A percentile compares a stretch with the other conserved stretches of the same genome.
Evolutionary conservation across 2,797 vertebrate genomes (phyloP).

Genomic region (Tenualosa thibaudeaui): DNA sequence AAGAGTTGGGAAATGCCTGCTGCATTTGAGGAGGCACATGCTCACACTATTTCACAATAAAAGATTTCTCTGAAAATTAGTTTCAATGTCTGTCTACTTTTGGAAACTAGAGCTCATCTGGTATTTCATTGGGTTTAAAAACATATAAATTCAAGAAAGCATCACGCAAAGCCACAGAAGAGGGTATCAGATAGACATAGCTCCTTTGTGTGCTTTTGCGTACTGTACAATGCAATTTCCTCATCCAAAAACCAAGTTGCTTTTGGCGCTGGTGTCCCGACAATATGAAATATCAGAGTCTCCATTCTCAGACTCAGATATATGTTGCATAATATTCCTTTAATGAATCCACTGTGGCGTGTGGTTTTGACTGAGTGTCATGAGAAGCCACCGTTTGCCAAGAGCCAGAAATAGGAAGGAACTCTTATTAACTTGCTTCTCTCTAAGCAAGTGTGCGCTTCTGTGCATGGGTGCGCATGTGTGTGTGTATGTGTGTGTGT

Average conservation of each 20-base stretch:
- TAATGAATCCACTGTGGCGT: neutral
- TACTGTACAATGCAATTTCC: slow-evolving; percentile 12
- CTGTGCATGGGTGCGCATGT: neutral
- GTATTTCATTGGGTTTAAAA: neutral
- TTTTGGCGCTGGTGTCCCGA: neutral
- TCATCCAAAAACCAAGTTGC: neutral
- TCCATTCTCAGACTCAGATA: neutral
- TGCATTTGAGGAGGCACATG: neutral
- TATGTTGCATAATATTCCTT: slow-evolving; percentile 4
- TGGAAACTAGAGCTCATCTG: neutral
- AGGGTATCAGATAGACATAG: neutral
- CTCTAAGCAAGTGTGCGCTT: neutral
- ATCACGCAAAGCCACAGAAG: neutral
- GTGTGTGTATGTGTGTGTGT: slow-evolving; percentile 26
- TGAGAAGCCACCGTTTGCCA: neutral
- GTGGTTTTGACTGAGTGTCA: slow-evolving; percentile 12
- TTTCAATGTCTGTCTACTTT: slow-evolving; percentile 13
- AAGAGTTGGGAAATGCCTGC: neutral
- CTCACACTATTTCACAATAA: neutral
- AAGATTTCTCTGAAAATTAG: neutral
- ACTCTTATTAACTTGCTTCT: slow-evolving; percentile 4
- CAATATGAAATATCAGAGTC: slow-evolving; percentile 17
- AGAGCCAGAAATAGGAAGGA: slow-evolving; percentile 3
- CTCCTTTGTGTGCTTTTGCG: neutral
- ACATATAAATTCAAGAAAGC: neutral